Base-by-base conservation (phyloP, 1,140 invertebrate species). In the Apocrypta bakeri region DNA sequence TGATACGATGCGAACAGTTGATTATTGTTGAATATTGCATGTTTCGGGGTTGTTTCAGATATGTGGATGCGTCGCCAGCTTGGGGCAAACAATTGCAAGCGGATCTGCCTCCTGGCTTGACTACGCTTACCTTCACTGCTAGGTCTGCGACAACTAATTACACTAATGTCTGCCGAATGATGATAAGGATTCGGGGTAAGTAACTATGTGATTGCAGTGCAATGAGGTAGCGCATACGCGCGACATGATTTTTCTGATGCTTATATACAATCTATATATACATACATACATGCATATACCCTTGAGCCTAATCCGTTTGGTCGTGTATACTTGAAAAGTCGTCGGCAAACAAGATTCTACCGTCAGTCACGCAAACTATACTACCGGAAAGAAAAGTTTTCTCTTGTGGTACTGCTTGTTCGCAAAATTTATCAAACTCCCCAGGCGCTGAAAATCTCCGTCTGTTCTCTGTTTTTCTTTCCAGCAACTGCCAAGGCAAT, bases 41-140 rank as follows among this genome's bases (percentile, higher is more conserved):
- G 48, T 21, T 56, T 1, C 63, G 12, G 9, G 24, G n/a, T 66
- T 29, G 63, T 66, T 25, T 27, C 84, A 94, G 94, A 84, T 93
- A 94, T 85, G 93, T 96, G 24, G 92, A 93, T 24, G 92, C 94
- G 1, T 89, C 92, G 61, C 95, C 95, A 25, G 77, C 89, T 6
- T 96, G 95, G 95, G 95, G 93, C 0, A 95, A 94, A 85, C 91
- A 94, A 81, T 90, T 96, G 78, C 93, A 94, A 83, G 94, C 92
- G 68, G 93, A 94, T 86, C 89, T 96, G 69, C 91, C 92, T 17
- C 89, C 93, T 4, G 95, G 95, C 27, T 91, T 90, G 7, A 94
- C 94, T 56, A 88, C 92, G 82, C 90, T 96, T 61, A 92, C 90
- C 27, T 96, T 95, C 87, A 93, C 92, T n/a, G 94, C 94, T 0